phyloP scores from a whole-genome alignment of 2,888 invertebrate species.

The Dasypolia templi region DNA sequence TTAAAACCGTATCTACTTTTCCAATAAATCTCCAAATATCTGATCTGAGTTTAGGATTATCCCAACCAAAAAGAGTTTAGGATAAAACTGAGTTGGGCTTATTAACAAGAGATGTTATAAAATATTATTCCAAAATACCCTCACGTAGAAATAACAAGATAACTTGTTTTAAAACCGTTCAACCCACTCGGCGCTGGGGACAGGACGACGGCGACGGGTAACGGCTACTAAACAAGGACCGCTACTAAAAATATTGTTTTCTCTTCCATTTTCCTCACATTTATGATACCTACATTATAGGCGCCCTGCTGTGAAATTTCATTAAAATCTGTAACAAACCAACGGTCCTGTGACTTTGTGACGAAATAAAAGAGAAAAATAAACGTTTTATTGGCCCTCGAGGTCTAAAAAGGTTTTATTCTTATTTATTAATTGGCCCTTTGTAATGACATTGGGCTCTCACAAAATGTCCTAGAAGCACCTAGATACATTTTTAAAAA shows the following conservation, averaged over 20 bases:
- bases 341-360: constrained; percentile 28
- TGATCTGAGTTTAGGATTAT: no score
- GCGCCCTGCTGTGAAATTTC: constrained; percentile 60
- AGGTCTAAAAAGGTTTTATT: constrained; percentile 3
- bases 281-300: constrained; percentile 61
- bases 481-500: no score
- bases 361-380: constrained; percentile 40
- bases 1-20: background rate
- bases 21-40: background rate
- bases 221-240: constrained; percentile 28
- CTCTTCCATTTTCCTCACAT: constrained; percentile 53
- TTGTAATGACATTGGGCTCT: no score
- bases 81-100: constrained; percentile 5
- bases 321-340: constrained; percentile 56
- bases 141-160: constrained; percentile 27
- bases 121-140: constrained; percentile 29
- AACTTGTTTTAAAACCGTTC: constrained; percentile 47
- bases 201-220: constrained; percentile 11
- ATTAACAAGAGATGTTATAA: constrained; percentile 28
- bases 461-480: no score
- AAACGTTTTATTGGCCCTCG: constrained; percentile 15
- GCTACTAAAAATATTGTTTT: constrained; percentile 60
- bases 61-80: constrained; percentile 29
- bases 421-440: constrained; percentile 46
- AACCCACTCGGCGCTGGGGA: constrained; percentile 25